These are phyloP conservation scores for Jacana jacana DNA, from an alignment of 2,113 vertebrate genomes.

Conservation along the genomic window DNA sequence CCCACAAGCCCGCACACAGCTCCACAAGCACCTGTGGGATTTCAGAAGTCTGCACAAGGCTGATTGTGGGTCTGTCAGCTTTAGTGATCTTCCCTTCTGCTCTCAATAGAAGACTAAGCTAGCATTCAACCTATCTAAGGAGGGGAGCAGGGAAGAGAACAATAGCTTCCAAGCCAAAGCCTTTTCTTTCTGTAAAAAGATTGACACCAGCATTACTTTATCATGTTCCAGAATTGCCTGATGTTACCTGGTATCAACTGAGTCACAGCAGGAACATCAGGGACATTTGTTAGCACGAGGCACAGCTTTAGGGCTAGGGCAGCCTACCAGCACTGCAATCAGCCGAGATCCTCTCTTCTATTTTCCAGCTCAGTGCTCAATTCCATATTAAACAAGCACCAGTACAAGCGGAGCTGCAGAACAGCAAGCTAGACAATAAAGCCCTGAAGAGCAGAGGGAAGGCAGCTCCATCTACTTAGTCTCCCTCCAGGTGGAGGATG, in stretches of 20 bases:
- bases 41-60: neutral
- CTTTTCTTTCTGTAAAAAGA: neutral
- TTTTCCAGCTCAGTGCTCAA: conserved; percentile 65
- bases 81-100: neutral
- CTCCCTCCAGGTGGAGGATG: neutral
- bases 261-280: conserved; percentile 30
- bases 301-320: conserved; percentile 63
- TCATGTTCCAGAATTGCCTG: conserved; percentile 21
- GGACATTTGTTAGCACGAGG: conserved; percentile 41
- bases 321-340: conserved; percentile 54
- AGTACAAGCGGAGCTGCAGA: conserved; percentile 33
- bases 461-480: conserved; percentile 1
- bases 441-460: neutral
- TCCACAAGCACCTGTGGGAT: neutral
- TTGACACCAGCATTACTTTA: neutral
- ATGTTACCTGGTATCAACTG: neutral
- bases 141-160: neutral
- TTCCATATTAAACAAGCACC: conserved; percentile 54
- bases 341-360: conserved; percentile 44
- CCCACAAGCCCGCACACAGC: neutral
- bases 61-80: neutral
- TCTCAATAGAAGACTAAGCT: neutral
- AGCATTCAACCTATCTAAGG: neutral
- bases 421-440: conserved; percentile 40
- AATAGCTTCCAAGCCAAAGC: neutral